phyloP scores from a whole-genome alignment of 2,113 vertebrate species.

The Felis chaus region DNA sequence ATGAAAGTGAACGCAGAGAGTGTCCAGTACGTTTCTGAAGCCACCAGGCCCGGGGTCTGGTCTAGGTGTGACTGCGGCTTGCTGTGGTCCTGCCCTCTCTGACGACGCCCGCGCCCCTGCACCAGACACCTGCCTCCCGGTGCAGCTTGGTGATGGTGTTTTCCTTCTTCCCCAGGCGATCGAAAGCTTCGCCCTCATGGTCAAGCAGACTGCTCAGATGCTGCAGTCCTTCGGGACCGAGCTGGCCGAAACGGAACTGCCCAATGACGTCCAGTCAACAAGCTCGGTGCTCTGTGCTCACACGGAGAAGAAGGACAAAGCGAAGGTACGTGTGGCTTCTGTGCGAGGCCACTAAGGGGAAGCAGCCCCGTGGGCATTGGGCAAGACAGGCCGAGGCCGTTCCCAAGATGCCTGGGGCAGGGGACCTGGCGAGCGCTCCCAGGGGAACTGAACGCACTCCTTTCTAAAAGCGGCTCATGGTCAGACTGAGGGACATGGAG shows the following conservation, averaged over 20 bases:
- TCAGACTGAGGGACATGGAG: not conserved
- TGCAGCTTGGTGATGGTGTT: slow-evolving; percentile 35
- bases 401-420: not conserved
- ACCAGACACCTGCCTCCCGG: not conserved
- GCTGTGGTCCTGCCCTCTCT: not conserved
- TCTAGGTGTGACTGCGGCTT: no score
- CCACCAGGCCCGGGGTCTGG: not conserved
- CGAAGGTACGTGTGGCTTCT: slow-evolving; percentile 89
- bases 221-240: slow-evolving; percentile 96
- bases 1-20: slow-evolving; percentile 26
- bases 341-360: fast-evolving
- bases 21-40: slow-evolving; percentile 51
- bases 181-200: slow-evolving; percentile 95
- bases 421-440: not conserved
- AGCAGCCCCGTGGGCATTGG: no score
- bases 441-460: not conserved
- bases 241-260: slow-evolving; percentile 96
- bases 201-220: slow-evolving; percentile 95
- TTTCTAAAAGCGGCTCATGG: not conserved
- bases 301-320: slow-evolving; percentile 91
- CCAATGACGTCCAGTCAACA: slow-evolving; percentile 94
- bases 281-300: slow-evolving; percentile 89
- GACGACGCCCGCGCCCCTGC: not conserved
- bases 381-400: fast-evolving
- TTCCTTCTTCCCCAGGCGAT: slow-evolving; percentile 89